Percentiles rank a stretch among this genome's conserved stretches.
phyloP scores from a whole-genome alignment of 2,797 vertebrate species.

The Cottoperca gobio region DNA sequence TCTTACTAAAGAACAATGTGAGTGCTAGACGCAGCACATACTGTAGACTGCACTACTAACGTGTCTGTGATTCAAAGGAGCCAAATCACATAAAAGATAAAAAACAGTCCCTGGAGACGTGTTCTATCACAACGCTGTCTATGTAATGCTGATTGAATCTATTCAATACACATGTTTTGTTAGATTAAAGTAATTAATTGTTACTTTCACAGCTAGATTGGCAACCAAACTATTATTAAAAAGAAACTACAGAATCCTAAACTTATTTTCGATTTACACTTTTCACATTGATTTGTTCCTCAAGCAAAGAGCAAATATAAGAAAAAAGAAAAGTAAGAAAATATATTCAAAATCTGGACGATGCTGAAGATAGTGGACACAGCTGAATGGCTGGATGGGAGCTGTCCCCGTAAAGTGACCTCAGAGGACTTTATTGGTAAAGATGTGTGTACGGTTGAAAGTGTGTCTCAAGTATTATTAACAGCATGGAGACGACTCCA shows the following conservation, averaged over 20 bases:
- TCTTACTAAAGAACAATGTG: background rate
- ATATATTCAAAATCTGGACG: background rate
- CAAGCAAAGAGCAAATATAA: background rate
- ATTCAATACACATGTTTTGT: slow-evolving; percentile 14
- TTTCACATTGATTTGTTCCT: slow-evolving; percentile 17
- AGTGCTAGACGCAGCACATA: background rate
- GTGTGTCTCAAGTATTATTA: slow-evolving; percentile 48
- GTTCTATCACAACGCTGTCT: slow-evolving; percentile 1
- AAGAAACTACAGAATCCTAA: slow-evolving; percentile 5
- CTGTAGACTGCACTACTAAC: background rate
- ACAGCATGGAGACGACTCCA: slow-evolving; percentile 27
- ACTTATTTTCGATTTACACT: slow-evolving; percentile 1
- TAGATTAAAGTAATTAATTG: background rate
- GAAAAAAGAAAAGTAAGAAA: background rate
- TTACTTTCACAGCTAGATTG: slow-evolving; percentile 8
- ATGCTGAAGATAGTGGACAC: background rate
- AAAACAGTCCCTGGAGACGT: slow-evolving; percentile 4
- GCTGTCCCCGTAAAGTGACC: background rate
- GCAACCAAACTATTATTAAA: slow-evolving; percentile 4
- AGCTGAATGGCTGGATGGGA: slow-evolving; percentile 3
- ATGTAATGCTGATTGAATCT: slow-evolving; percentile 21
- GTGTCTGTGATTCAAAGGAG: too few species aligned
- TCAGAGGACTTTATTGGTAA: slow-evolving; percentile 1
- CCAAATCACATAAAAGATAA: background rate
- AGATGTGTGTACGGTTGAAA: slow-evolving; percentile 22